A percentile compares a stretch with the other conserved stretches of the same genome.
These are phyloP conservation scores for Clarias laeviceps DNA, from an alignment of 2,797 vertebrate genomes.

Conservation along the genomic window DNA sequence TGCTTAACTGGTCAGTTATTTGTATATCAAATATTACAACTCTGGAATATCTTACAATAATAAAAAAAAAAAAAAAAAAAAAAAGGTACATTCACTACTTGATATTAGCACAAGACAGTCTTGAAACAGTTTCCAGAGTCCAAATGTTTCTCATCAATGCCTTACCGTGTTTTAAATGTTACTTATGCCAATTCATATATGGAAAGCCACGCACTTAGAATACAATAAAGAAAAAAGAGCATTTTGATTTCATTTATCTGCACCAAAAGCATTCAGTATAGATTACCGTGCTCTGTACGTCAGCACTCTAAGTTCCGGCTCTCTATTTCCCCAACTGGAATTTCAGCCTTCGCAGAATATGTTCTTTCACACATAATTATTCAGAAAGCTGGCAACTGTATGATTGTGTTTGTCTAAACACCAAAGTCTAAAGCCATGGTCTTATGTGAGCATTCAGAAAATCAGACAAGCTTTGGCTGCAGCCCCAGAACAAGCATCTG, in stretches of 20 bases:
- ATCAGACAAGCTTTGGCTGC: slow-evolving; percentile 77
- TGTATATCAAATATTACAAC: neutral
- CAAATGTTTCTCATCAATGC: slow-evolving; percentile 13
- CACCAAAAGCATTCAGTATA: slow-evolving; percentile 42
- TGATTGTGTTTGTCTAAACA: slow-evolving; percentile 77
- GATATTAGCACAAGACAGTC: neutral
- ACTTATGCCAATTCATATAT: slow-evolving; percentile 37
- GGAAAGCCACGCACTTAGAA: slow-evolving; percentile 22
- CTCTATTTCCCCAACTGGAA: slow-evolving; percentile 44
- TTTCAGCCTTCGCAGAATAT: slow-evolving; percentile 65
- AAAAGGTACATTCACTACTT: neutral
- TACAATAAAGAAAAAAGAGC: slow-evolving; percentile 28
- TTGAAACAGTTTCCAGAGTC: slow-evolving; percentile 22
- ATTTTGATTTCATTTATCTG: slow-evolving; percentile 39
- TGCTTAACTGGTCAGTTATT: neutral
- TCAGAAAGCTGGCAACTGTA: slow-evolving; percentile 73
- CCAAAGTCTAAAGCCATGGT: slow-evolving; percentile 76
- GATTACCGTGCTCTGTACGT: slow-evolving; percentile 41
- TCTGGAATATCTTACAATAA: neutral
- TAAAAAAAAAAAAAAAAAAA: too few species aligned
- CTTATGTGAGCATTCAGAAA: slow-evolving; percentile 75
- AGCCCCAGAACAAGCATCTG: slow-evolving; percentile 81
- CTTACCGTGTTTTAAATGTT: slow-evolving; percentile 11
- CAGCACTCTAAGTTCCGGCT: slow-evolving; percentile 30
- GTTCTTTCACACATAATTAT: slow-evolving; percentile 71